Evolutionary conservation across 1,140 invertebrate genomes (phyloP), one percentile per base, ranked within the genome.

Genomic region (Drosophila aff.): DNA sequence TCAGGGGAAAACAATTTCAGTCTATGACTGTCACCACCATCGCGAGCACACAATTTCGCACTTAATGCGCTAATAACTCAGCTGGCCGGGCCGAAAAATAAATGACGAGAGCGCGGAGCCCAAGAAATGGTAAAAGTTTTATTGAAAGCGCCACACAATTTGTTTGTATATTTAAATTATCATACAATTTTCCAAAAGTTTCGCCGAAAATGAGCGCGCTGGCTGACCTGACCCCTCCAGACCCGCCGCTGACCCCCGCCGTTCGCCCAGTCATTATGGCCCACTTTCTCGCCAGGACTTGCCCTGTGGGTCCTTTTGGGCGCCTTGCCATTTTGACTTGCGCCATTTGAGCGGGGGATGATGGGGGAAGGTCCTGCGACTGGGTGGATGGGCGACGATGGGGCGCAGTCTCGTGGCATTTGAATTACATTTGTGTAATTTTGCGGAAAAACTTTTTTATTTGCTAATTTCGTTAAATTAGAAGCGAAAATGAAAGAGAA

Each of bases 151-250:
- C 85, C 85, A 90, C 85, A 89, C 85, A 89, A 89, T 89, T 89
- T 89, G 85, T 89, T 89, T 89, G 85, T 90, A 89, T 89, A 89
- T 90, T 89, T 85, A 89, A 89, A 89, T 89, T 87, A 87, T 89
- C 83, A 89, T 89, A 89, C 79, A 89, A 89, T 89, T 89, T 82
- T 68, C 61, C 50, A 87, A 87, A 68, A 68, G 61, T 87, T 87
- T 82, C 52, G 68, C 50, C 57, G 50, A 74, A 87, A 87, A 87
- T 82, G 79, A 87, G 73, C 64, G 73, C 64, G 80, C 83, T 36
- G 50, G 80, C 83, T 28, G 50, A 66, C 75, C 59, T 53, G 58
- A 53, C 44, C 28, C 16, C 58, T n/a, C 26, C 57, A 31, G 18
- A 23, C n/a, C 55, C 28, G 21, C 18, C 16, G 18, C 26, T 38